phyloP scores from a whole-genome alignment of 2,113 vertebrate genomes.

The Grus americana region DNA sequence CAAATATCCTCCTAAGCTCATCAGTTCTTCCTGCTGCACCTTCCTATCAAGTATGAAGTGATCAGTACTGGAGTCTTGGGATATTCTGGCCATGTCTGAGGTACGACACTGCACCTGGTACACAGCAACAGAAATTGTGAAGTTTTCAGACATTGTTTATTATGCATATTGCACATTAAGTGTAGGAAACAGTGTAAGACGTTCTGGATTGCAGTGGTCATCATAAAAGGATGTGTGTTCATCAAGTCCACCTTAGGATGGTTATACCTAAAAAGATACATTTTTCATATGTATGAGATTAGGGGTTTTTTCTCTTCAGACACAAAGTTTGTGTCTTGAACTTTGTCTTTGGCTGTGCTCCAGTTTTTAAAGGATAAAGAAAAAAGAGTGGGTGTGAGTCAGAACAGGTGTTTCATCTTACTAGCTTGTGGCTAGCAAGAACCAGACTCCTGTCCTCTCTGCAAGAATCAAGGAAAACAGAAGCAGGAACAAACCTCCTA shows the following conservation, averaged over 20 bases:
- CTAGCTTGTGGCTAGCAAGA: background rate
- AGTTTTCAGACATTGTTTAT: background rate
- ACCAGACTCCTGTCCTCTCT: background rate
- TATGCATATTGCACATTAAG: background rate
- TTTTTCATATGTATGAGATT: rapidly evolving
- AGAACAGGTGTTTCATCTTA: background rate
- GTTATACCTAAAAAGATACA: background rate
- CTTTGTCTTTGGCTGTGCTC: background rate
- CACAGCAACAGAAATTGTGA: background rate
- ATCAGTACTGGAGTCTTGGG: background rate
- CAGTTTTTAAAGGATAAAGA: background rate
- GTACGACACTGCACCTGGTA: background rate
- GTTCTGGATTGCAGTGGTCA: background rate
- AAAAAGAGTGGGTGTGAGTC: background rate
- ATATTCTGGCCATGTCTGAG: background rate
- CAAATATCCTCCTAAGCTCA: background rate
- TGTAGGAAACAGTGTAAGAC: background rate
- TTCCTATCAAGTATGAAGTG: background rate
- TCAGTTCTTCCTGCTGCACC: background rate
- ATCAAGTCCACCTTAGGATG: background rate
- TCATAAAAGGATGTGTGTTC: background rate
- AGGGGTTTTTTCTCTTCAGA: background rate
- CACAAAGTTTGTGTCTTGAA: background rate
- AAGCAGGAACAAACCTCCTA: background rate
- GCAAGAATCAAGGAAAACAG: background rate